phyloP scores from a whole-genome alignment of 2,797 vertebrate genomes.

The Spinibarbus caldwelli region DNA sequence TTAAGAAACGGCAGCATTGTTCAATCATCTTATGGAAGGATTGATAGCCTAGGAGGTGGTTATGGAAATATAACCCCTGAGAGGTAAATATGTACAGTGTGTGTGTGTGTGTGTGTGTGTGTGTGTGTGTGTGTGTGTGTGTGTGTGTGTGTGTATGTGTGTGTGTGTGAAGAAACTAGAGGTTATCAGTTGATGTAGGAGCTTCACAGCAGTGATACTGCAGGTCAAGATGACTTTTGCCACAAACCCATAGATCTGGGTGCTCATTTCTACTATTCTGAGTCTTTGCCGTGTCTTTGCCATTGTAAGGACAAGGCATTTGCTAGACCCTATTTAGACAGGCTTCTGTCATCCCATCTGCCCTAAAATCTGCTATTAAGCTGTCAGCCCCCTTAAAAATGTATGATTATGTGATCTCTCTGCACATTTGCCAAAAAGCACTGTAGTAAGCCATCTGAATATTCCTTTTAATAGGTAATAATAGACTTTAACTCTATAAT shows the following conservation, averaged over 20 bases:
- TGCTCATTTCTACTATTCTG: background rate
- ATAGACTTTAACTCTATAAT: background rate
- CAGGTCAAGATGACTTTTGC: background rate
- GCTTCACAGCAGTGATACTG: background rate
- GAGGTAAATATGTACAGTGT: background rate
- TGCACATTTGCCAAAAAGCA: conserved; percentile 14
- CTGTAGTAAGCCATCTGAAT: background rate
- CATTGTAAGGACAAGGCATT: background rate
- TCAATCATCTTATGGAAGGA: background rate
- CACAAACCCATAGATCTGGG: background rate
- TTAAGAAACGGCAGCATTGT: background rate
- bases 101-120: no score
- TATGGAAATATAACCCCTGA: background rate
- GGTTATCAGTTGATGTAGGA: background rate
- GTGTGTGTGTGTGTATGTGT: no score
- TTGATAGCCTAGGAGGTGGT: background rate
- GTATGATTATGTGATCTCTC: background rate
- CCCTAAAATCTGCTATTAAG: conserved; percentile 1
- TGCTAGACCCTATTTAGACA: background rate
- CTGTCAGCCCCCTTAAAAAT: background rate
- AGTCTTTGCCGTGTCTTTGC: background rate
- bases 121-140: background rate
- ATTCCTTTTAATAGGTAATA: background rate
- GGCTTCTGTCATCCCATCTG: background rate
- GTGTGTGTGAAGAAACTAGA: background rate